Evolutionary conservation across 2,888 invertebrate genomes (phyloP).

Genomic region (Tenodera sinensis): DNA sequence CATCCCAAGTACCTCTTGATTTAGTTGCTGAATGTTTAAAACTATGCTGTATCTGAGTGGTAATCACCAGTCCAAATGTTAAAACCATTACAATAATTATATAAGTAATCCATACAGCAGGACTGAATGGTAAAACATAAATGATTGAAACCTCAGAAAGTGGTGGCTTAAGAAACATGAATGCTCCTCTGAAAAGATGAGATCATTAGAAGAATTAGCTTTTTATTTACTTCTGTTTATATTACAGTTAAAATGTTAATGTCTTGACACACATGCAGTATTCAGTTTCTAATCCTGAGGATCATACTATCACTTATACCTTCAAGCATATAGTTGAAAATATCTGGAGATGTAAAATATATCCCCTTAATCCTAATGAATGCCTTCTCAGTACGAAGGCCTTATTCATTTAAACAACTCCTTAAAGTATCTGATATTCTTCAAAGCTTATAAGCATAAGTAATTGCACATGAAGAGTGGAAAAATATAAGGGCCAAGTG

Average conservation of each 20-base stretch:
- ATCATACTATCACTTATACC: too few relatives aligned
- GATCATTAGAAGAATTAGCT: background rate
- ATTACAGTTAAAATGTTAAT: background rate
- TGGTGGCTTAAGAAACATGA: background rate
- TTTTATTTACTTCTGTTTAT: background rate
- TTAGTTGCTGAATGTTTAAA: background rate
- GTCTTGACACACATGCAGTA: too few relatives aligned
- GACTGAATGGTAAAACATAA: background rate
- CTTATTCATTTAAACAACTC: too few relatives aligned
- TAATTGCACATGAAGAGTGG: too few relatives aligned
- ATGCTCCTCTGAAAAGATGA: background rate
- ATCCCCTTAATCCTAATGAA: too few relatives aligned
- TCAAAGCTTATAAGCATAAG: too few relatives aligned
- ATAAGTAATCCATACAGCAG: background rate
- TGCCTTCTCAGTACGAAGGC: too few relatives aligned
- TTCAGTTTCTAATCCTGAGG: too few relatives aligned
- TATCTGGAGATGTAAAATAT: too few relatives aligned
- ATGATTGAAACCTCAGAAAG: constrained; percentile 1
- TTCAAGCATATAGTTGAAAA: too few relatives aligned
- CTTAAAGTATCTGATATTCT: too few relatives aligned
- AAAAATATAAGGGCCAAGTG: too few relatives aligned
- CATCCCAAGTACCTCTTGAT: background rate
- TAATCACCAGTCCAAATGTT: background rate
- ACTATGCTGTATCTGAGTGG: background rate
- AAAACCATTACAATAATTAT: background rate